Percentiles rank a stretch among this genome's conserved stretches.
phyloP scores from a whole-genome alignment of 2,113 vertebrate species.

The Rhagologus leucostigma region DNA sequence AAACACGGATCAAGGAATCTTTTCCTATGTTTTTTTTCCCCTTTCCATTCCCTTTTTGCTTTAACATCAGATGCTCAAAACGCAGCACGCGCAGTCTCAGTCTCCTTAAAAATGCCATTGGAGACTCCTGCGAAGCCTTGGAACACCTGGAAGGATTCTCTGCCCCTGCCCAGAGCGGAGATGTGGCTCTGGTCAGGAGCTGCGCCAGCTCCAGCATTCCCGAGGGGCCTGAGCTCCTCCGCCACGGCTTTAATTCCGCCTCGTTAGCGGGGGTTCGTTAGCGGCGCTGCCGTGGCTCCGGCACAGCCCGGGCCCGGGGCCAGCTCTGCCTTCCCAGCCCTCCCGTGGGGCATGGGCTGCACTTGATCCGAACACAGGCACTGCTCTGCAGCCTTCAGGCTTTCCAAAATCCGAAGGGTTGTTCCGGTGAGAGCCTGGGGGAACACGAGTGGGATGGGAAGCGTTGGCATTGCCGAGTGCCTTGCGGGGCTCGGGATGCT shows the following conservation, averaged over 20 bases:
- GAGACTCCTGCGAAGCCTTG: rapidly evolving
- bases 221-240: not conserved
- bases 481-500: rapidly evolving
- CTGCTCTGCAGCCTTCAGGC: not conserved
- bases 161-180: rapidly evolving
- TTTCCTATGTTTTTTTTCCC: no score
- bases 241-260: not conserved
- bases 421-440: not conserved
- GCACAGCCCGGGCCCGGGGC: not conserved
- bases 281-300: rapidly evolving
- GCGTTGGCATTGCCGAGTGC: rapidly evolving
- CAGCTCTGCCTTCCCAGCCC: not conserved
- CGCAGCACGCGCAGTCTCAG: rapidly evolving
- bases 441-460: rapidly evolving
- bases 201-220: not conserved
- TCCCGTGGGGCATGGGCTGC: not conserved
- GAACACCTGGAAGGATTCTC: not conserved
- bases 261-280: not conserved
- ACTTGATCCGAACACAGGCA: not conserved
- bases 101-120: rapidly evolving
- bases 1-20: rapidly evolving
- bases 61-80: not conserved
- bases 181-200: not conserved
- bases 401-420: rapidly evolving
- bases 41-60: not conserved